These are phyloP conservation scores for Pseudotriccus pelzelni DNA, from an alignment of 2,797 vertebrate species.

Conservation along the genomic window DNA sequence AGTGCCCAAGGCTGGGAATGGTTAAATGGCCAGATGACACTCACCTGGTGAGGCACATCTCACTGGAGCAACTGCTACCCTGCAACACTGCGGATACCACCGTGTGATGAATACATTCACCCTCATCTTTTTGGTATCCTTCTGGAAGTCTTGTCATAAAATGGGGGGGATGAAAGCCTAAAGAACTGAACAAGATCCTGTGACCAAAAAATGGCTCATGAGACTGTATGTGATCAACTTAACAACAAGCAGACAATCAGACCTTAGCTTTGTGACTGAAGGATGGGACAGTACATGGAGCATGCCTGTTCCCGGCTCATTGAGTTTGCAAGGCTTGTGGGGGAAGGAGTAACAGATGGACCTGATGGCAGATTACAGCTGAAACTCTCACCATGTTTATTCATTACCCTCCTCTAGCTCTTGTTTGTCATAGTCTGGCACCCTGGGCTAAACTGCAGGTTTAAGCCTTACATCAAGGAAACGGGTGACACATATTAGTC, in stretches of 20 bases:
- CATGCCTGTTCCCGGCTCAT: background rate
- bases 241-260: background rate
- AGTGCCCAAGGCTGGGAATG: background rate
- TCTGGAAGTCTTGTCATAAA: background rate
- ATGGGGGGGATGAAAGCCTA: background rate
- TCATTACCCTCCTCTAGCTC: constrained; percentile 29
- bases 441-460: background rate
- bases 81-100: background rate
- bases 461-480: constrained; percentile 6
- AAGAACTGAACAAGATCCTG: background rate
- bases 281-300: constrained; percentile 7
- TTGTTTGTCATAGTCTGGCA: constrained; percentile 49
- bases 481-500: background rate
- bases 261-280: background rate
- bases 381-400: constrained; percentile 52
- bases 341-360: constrained; percentile 26
- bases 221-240: background rate
- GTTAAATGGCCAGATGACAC: background rate
- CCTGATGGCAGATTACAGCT: constrained; percentile 35
- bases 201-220: background rate
- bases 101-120: background rate
- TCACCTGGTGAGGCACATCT: background rate
- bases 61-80: background rate
- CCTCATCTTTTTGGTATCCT: background rate
- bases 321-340: constrained; percentile 28